A percentile compares a stretch with the other conserved stretches of the same genome.
Conservation (phyloP, 2,888 invertebrate genomes). For the Deroplatys truncata region DNA sequence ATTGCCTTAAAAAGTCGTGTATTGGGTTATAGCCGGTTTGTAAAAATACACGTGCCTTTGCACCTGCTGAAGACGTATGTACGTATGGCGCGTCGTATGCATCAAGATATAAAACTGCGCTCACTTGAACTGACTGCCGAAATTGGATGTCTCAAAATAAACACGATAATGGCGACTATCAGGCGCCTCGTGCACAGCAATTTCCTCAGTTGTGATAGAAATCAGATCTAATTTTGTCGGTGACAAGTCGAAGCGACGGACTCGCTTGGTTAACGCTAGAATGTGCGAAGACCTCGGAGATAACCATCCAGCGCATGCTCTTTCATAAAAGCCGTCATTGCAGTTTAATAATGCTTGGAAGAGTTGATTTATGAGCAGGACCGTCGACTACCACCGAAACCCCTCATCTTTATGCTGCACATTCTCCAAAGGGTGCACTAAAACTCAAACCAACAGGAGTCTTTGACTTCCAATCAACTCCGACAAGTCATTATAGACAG, state of each 20-base stretch:
- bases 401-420: background rate
- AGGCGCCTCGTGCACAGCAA: background rate
- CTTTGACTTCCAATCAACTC: background rate
- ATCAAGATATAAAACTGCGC: background rate
- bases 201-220: background rate
- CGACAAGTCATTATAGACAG: background rate
- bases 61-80: background rate
- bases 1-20: too few relatives aligned
- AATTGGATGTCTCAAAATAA: background rate
- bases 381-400: background rate
- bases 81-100: background rate
- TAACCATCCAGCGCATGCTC: background rate
- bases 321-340: background rate
- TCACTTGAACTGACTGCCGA: background rate
- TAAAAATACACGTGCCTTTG: background rate
- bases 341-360: background rate
- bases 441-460: background rate
- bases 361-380: background rate
- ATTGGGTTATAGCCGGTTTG: background rate
- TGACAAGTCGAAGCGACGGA: background rate
- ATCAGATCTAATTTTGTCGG: background rate
- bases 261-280: background rate
- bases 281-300: background rate
- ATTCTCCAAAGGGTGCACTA: background rate
- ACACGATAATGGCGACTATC: background rate